phyloP scores from a whole-genome alignment of 2,797 vertebrate genomes.

The Galago senegalensis region DNA sequence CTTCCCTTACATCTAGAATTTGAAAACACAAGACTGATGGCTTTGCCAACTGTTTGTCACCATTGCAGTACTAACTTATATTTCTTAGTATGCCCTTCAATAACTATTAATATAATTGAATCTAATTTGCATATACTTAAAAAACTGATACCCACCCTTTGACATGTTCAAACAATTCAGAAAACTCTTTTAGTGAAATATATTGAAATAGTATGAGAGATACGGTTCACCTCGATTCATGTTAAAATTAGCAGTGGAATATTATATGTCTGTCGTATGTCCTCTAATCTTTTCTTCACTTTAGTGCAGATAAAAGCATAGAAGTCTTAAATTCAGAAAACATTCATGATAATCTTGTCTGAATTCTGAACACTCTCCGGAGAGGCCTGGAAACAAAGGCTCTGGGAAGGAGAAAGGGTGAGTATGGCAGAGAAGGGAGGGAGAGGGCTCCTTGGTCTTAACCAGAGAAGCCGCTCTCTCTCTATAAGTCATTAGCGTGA shows the following conservation, averaged over 20 bases:
- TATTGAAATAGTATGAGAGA: neutral
- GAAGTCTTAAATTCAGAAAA: neutral
- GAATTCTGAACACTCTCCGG: neutral
- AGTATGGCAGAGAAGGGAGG: neutral
- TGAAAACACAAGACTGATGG: slow-evolving; percentile 15
- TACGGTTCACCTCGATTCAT: neutral
- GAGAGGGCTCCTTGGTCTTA: neutral
- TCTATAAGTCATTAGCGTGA: neutral
- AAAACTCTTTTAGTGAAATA: neutral
- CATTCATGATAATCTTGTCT: too few relatives aligned
- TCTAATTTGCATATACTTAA: neutral
- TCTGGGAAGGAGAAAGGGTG: too few relatives aligned
- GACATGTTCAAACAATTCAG: neutral
- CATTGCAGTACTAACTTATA: neutral
- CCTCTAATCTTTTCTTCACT: neutral
- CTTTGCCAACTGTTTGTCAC: neutral
- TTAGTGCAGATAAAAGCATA: neutral
- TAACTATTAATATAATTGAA: neutral
- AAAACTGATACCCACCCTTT: neutral
- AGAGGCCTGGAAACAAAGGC: neutral
- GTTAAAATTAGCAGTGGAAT: neutral
- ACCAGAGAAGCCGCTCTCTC: neutral
- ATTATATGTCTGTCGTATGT: neutral
- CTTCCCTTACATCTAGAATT: neutral
- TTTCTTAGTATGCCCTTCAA: neutral